Evolutionary conservation across 1,140 invertebrate species (phyloP), one percentile per base, ranked within the genome.

Genomic region (Gryllus bimaculatus): DNA sequence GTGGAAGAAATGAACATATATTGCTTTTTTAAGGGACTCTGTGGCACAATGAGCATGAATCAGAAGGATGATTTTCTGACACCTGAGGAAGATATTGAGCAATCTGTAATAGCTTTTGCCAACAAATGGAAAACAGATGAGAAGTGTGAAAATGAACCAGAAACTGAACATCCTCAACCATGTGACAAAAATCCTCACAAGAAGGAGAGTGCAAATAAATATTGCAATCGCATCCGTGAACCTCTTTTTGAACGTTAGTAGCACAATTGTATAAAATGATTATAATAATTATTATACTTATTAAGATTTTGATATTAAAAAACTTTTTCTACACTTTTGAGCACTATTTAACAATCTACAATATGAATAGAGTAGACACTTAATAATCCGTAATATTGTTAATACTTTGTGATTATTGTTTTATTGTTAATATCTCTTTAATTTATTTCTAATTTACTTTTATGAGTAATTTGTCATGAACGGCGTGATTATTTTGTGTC

Each of bases 41-140:
- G 96, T 83, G 96, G 96, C 21, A 96, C 94, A 0, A 97, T 95
- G 83, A 95, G 93, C 79, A 86, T 90, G 15, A 96, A 95, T 83
- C 94, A 95, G 83, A 92, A 93, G 82, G 94, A 97, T 83, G 96
- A 98, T 84, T 96, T 97, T 84, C 83, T 94, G 8, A 96, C 95
- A 0, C 93, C 92, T 0, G 92, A 96, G 83, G 92, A 93, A 20
- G 94, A 96, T 83, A 84, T 93, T 0, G 95, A 96, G 83, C 90
- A 92, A 74, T 89, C 92, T 0, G 87, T 91, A 0, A 86, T 91
- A 10, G 89, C 92, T 0, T 97, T 97, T 84, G 94, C 94, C 0
- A 94, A 95, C 84, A 95, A 95, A 82, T 97, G 95, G 95, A 95
- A 94, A 84, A 93, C 92, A 0, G 89, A 89, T 47, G 92, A 94